Evolutionary conservation across 2,113 vertebrate species (phyloP).

Genomic region (Bostrychus sinensis): DNA sequence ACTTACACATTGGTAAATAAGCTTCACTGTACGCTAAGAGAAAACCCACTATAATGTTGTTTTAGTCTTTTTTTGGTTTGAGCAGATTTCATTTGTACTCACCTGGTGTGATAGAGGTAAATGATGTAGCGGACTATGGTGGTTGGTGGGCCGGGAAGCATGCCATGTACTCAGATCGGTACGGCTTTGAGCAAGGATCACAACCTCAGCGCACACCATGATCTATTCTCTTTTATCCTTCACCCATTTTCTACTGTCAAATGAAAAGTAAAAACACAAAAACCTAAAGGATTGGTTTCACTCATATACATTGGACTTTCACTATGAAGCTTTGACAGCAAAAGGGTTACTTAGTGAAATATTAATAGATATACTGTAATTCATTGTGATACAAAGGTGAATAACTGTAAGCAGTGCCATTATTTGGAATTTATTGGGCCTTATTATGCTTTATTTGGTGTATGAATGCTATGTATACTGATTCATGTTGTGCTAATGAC

Average conservation of each 20-base stretch:
- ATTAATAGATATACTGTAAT: too few relatives aligned
- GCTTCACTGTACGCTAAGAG: slow-evolving; percentile 39
- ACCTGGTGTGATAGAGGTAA: slow-evolving; percentile 13
- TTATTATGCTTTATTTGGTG: too few relatives aligned
- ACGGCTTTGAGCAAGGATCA: slow-evolving; percentile 36
- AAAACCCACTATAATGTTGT: slow-evolving; percentile 16
- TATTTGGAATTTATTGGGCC: too few relatives aligned
- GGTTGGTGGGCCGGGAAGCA: slow-evolving; percentile 46
- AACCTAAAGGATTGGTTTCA: neutral
- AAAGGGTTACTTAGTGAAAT: too few relatives aligned
- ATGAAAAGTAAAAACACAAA: slow-evolving; percentile 45
- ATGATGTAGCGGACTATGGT: slow-evolving; percentile 14
- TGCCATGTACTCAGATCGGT: slow-evolving; percentile 46
- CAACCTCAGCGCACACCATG: slow-evolving; percentile 33
- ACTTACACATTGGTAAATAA: slow-evolving; percentile 36
- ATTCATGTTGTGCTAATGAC: neutral
- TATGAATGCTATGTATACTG: too few relatives aligned
- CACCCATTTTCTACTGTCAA: slow-evolving; percentile 75
- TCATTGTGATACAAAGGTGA: too few relatives aligned
- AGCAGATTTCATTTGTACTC: slow-evolving; percentile 19
- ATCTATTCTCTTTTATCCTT: slow-evolving; percentile 60
- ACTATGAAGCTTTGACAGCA: too few relatives aligned
- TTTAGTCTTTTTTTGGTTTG: slow-evolving; percentile 23
- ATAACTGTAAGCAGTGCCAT: too few relatives aligned
- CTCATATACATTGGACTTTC: too few relatives aligned